Evolutionary conservation across 2,797 vertebrate genomes (phyloP).

Genomic region (Chloroceryle amazona): DNA sequence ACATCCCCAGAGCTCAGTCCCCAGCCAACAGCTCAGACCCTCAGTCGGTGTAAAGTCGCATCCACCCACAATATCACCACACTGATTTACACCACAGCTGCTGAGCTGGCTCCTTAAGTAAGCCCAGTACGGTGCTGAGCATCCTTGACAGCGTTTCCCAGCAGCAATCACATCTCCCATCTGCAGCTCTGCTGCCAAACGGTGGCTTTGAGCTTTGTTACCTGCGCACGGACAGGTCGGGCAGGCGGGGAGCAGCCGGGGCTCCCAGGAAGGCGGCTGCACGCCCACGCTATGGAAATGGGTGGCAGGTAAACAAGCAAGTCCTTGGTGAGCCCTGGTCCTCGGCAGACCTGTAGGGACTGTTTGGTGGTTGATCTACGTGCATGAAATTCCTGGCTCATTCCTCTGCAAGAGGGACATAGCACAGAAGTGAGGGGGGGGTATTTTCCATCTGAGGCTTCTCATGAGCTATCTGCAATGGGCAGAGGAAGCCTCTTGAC

Average conservation of each 20-base stretch:
- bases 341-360: constrained; percentile 29
- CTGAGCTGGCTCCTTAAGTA: not conserved
- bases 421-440: not conserved
- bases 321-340: not conserved
- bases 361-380: not conserved
- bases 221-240: not conserved
- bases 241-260: not conserved
- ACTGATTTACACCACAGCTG: not conserved
- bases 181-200: not conserved
- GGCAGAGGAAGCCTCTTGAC: not conserved
- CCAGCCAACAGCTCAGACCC: not conserved
- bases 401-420: not conserved
- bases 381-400: not conserved
- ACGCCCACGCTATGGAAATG: constrained; percentile 46
- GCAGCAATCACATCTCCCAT: not conserved
- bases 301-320: constrained; percentile 40
- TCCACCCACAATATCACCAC: fast-evolving
- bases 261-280: constrained; percentile 15
- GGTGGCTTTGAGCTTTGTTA: not conserved
- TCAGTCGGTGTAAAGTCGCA: fast-evolving
- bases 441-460: not conserved
- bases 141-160: not conserved
- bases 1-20: fast-evolving
- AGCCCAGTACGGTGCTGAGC: not conserved
- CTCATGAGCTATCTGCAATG: fast-evolving